phyloP scores from a whole-genome alignment of 2,113 vertebrate species.

The Sardina pilchardus region DNA sequence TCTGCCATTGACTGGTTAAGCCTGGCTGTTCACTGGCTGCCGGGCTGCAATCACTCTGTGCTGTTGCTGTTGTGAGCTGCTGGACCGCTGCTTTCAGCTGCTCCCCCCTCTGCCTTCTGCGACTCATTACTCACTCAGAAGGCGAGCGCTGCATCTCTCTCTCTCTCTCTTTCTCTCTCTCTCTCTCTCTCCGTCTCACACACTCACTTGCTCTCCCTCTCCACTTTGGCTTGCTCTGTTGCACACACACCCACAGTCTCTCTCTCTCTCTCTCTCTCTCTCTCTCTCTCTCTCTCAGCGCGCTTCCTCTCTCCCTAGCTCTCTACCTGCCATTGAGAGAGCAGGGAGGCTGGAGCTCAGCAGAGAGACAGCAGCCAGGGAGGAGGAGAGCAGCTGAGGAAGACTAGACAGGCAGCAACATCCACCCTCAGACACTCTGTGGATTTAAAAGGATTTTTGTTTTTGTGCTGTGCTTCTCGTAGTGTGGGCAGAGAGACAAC shows the following conservation, averaged over 20 bases:
- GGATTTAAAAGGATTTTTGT: neutral
- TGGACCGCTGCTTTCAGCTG: slow-evolving; percentile 46
- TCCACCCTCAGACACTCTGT: slow-evolving; percentile 16
- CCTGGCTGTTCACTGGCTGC: slow-evolving; percentile 58
- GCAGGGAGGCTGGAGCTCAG: neutral
- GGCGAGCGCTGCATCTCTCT: slow-evolving; percentile 54
- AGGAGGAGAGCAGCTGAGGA: neutral
- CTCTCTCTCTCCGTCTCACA: slow-evolving; percentile 37
- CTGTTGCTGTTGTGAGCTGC: slow-evolving; percentile 41
- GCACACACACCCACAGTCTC: neutral
- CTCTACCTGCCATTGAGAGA: slow-evolving; percentile 34
- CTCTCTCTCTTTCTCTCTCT: neutral
- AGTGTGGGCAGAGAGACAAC: slow-evolving; percentile 19
- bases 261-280: neutral
- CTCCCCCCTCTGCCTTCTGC: slow-evolving; percentile 67
- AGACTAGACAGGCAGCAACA: neutral
- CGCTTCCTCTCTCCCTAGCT: neutral
- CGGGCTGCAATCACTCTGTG: slow-evolving; percentile 30
- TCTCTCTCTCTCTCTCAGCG: neutral
- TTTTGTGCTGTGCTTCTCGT: neutral
- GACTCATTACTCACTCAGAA: slow-evolving; percentile 66
- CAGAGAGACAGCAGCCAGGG: neutral
- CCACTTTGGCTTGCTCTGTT: neutral
- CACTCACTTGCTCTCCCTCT: slow-evolving; percentile 33
- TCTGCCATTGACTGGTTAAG: slow-evolving; percentile 64